Conservation (phyloP, 37 sponge, comb jelly and placozoan species). For the Cladorhizidae sp. region DNA sequence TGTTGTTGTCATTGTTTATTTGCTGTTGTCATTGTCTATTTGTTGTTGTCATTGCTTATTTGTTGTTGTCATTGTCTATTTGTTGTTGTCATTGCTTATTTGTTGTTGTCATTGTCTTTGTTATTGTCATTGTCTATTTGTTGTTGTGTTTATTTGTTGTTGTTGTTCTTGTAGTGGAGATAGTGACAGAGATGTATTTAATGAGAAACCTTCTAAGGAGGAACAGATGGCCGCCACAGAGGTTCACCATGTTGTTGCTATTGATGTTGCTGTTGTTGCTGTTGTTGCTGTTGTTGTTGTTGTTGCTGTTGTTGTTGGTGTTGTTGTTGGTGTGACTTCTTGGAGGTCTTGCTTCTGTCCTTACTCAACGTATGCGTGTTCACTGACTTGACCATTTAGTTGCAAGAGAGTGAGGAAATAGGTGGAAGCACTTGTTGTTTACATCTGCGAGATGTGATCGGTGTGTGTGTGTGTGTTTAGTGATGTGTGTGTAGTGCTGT, state of each 20-base stretch:
- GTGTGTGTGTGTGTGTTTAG: no score
- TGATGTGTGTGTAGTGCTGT: no score
- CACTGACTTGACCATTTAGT: no score
- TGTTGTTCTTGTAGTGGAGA: conserved; percentile 37
- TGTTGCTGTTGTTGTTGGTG: no score
- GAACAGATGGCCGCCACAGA: conserved; percentile 88
- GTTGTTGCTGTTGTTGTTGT: no score
- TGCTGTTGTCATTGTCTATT: neutral
- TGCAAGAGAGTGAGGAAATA: no score
- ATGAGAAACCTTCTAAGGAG: conserved; percentile 96
- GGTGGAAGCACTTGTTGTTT: no score
- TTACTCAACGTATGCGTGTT: no score
- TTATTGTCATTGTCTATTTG: neutral
- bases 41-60: neutral
- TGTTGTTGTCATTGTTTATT: neutral
- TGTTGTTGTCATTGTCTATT: neutral
- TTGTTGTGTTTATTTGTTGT: neutral
- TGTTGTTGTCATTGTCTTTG: neutral
- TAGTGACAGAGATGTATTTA: conserved; percentile 93
- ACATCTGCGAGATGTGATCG: no score
- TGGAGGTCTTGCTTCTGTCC: no score
- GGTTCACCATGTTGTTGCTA: no score
- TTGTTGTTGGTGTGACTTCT: no score
- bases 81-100: neutral
- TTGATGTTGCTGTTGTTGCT: neutral